A percentile compares a stretch with the other conserved stretches of the same genome.
phyloP scores from a whole-genome alignment of 2,113 vertebrate species.

The Carassius auratus region DNA sequence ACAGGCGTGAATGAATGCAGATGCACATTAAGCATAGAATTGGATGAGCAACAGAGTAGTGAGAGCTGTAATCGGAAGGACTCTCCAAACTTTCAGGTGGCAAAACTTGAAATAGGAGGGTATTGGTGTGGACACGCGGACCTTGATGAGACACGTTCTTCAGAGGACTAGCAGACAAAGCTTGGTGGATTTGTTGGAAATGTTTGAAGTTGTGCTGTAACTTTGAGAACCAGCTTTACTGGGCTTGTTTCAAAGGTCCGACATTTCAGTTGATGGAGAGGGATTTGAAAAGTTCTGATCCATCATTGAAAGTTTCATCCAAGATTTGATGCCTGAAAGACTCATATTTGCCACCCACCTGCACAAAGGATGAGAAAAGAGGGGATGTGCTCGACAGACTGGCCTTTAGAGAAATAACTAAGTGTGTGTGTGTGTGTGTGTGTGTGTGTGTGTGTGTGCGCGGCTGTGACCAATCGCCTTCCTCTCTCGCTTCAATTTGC shows the following conservation, averaged over 20 bases:
- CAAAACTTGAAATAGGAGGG: constrained; percentile 26
- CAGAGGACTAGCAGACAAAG: constrained; percentile 32
- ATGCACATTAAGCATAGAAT: constrained; percentile 31
- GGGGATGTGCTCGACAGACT: neutral
- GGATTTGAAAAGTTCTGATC: constrained; percentile 43
- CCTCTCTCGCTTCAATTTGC: neutral
- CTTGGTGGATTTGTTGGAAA: constrained; percentile 43
- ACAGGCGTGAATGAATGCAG: constrained; percentile 9
- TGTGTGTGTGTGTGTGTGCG: neutral
- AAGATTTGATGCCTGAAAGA: constrained; percentile 9
- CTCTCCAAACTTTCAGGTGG: constrained; percentile 35
- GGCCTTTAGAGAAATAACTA: constrained; percentile 11
- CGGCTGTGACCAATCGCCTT: constrained; percentile 8
- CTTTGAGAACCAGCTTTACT: constrained; percentile 32
- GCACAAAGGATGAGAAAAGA: neutral
- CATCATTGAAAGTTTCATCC: constrained; percentile 44
- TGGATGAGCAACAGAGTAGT: constrained; percentile 29
- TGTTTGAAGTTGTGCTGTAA: constrained; percentile 51
- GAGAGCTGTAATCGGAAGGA: neutral
- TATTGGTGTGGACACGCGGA: constrained; percentile 25
- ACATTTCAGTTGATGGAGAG: constrained; percentile 36
- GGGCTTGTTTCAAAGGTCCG: constrained; percentile 33
- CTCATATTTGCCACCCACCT: constrained; percentile 24
- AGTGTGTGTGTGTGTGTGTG: no score
- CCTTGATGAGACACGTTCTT: constrained; percentile 26